Base-by-base conservation (phyloP, 2,113 vertebrate genomes). In the Oncorhynchus kisutch region DNA sequence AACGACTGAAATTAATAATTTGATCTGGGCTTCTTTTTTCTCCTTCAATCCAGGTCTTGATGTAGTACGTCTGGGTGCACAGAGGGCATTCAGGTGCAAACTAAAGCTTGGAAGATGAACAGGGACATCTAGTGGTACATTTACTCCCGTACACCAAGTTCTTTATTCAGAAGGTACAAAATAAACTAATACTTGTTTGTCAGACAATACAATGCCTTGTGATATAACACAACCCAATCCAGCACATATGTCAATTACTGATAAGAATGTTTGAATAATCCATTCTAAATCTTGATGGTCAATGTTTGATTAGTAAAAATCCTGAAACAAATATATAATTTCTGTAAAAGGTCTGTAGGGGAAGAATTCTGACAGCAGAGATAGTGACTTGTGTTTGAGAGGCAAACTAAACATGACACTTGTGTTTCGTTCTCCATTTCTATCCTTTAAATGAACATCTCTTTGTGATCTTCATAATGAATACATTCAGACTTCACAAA, bases 361-460 rank as follows among this genome's bases (percentile, higher is more conserved):
- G 9, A 45, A 65, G 57, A 67, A 73, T 29, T 79, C 39, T 22
- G 66, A 83, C 86, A 86, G 84, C 49, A 89, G 87, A 88, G 85
- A 83, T 66, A 78, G 48, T 34, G 83, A 65, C 82, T 71, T 78
- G 67, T 70, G 72, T 74, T 24, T 27, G 12, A 51, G 49, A 54
- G 14, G 65, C 65, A 67, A 67, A 24, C 65, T 67, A 14, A 25
- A 27, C 25, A 29, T 67, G 11, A 27, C 24, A 29, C n/a, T 11
- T 64, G 8, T 27, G 65, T 67, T 31, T 14, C 64, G 24, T 62
- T 62, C 18, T 11, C 13, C 16, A 62, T 62, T n/a, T 62, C 18
- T 62, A 45, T 11, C 9, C 12, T 11, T 45, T 11, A 45, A 45
- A 45, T 45, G 39, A 39, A 39, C 7, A 39, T 9, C 7, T 39